Percentiles rank a stretch among this genome's conserved stretches.
Conservation (phyloP, 2,888 invertebrate genomes). For the Oligia fasciuncula region DNA sequence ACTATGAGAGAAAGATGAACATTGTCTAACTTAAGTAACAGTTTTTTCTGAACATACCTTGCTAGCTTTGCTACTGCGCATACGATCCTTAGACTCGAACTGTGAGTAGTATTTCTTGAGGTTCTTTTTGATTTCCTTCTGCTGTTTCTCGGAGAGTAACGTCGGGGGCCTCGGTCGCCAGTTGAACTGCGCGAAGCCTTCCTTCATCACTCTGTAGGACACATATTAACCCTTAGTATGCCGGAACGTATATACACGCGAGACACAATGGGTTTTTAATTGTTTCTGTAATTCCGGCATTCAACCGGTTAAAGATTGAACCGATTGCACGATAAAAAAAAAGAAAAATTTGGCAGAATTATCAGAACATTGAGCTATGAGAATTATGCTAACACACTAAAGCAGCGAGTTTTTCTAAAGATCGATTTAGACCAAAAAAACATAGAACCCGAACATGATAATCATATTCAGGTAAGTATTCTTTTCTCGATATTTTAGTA, state of each 20-base stretch:
- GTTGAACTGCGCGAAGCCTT: slow-evolving; percentile 97
- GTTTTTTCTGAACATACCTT: slow-evolving; percentile 91
- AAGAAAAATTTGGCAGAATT: neutral
- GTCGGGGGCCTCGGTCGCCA: slow-evolving; percentile 99
- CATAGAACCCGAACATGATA: neutral
- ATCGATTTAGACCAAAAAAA: neutral
- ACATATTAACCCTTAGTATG: too few species aligned
- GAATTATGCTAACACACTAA: neutral
- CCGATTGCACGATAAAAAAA: neutral
- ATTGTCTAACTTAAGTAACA: neutral
- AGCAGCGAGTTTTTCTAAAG: neutral
- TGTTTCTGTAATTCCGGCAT: too few species aligned
- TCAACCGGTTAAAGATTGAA: too few species aligned
- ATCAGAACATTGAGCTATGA: neutral
- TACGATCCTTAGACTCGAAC: slow-evolving; percentile 98
- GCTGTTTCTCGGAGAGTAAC: slow-evolving; percentile 94
- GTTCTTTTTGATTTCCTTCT: slow-evolving; percentile 99
- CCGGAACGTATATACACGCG: too few species aligned
- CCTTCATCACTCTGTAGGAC: slow-evolving; percentile 93
- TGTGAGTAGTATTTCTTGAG: slow-evolving; percentile 98
- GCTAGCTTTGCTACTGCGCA: slow-evolving; percentile 97
- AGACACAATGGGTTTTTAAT: too few species aligned
- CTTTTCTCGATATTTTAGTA: neutral
- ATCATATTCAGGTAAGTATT: too few species aligned
- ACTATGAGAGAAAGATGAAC: neutral